Conservation (phyloP, 2,888 invertebrate genomes). For the Apamea anceps region DNA sequence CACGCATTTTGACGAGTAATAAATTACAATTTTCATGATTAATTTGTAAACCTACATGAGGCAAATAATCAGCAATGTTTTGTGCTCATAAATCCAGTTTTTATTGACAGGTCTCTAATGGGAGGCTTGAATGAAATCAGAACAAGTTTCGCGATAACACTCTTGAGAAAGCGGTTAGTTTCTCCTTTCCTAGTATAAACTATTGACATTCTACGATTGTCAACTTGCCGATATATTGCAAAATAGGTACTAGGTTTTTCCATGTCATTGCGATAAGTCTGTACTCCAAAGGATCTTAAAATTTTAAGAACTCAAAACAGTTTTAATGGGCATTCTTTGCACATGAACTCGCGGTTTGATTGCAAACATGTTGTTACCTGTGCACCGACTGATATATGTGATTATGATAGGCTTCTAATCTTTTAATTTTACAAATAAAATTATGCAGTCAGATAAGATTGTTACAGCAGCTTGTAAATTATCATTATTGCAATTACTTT, state of each 20-base stretch:
- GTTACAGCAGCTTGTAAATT: constrained; percentile 23
- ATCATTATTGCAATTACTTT: constrained; percentile 46
- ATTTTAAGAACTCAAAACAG: neutral
- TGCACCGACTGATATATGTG: neutral
- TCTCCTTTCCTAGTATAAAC: constrained; percentile 66
- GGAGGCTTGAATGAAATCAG: constrained; percentile 69
- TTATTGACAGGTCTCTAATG: constrained; percentile 48
- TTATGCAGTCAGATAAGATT: constrained; percentile 47
- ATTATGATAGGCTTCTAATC: constrained; percentile 16
- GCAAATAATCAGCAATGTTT: constrained; percentile 13
- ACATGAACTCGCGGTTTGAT: constrained; percentile 3
- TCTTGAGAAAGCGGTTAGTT: constrained; percentile 72
- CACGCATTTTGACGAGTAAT: constrained; percentile 10
- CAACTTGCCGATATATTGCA: constrained; percentile 6
- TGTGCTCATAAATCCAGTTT: constrained; percentile 51
- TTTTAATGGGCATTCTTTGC: neutral
- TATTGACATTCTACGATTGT: constrained; percentile 37
- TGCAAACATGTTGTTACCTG: neutral
- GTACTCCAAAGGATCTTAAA: neutral
- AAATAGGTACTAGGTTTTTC: neutral
- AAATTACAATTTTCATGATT: constrained; percentile 6
- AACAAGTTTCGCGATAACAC: constrained; percentile 71
- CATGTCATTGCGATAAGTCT: neutral
- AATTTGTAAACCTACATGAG: constrained; percentile 8
- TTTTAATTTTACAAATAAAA: constrained; percentile 40